Evolutionary conservation across 2,888 invertebrate genomes (phyloP), one percentile per base, ranked within the genome.

Genomic region (Chorisops tibialis): DNA sequence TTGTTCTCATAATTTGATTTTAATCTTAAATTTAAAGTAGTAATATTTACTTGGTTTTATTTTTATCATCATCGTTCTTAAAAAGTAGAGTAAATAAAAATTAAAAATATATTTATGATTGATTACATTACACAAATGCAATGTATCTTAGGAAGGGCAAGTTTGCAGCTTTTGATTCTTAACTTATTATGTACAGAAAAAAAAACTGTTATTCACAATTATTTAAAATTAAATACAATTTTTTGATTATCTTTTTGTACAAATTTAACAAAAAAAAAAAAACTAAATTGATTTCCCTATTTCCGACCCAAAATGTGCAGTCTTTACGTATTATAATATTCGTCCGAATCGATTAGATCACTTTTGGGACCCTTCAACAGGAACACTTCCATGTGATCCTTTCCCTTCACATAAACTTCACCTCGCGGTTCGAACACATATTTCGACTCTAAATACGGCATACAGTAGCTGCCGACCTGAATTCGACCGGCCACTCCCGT

Each of bases 321-420:
- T 9, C 9, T 5, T 9, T 30, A 30, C 30, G 9, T 30, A 9
- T 30, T 30, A 12, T 30, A 16, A 24, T 12, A 24, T 7, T 14
- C 50, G 35, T 41, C 41, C 16, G 24, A 43, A 43, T 43, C 21
- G 38, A 11, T 39, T 18, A 21, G 4, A 37, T 9, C 4, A 35
- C 12, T 21, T 38, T 30, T 37, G 18, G 52, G 38, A 14, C 38
- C 67, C 2, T 72, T 75, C 19, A 87, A 81, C 62, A 96, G 81
- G 79, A 87, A 94, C 2, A 95, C 95, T 73, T 92, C 89, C 95
- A 96, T 96, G 73, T 93, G 82, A 74, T 95, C 95, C 80, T 96
- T 97, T 30, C 97, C 97, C 78, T 98, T 98, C 1, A 98, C 96
- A 72, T 91, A 94, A 37, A 97, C 93, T 71, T 90, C 88, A 21